A percentile compares a stretch with the other conserved stretches of the same genome.
These are phyloP conservation scores for Tachycineta bicolor DNA, from an alignment of 2,113 vertebrate genomes.

Conservation along the genomic window DNA sequence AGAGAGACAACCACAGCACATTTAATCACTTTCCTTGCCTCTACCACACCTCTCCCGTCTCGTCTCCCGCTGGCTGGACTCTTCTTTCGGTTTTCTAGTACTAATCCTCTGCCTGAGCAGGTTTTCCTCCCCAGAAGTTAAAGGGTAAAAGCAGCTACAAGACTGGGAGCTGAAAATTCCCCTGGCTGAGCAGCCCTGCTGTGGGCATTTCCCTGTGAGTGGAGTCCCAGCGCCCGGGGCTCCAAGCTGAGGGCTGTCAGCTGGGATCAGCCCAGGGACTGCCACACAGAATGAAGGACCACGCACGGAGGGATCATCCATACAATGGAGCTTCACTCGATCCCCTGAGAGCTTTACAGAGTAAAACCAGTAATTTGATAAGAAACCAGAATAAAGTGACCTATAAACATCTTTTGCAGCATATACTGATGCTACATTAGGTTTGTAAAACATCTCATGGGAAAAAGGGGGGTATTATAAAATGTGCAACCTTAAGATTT, in stretches of 20 bases:
- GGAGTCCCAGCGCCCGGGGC: neutral
- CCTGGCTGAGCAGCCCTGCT: neutral
- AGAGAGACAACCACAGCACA: neutral
- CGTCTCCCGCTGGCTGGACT: neutral
- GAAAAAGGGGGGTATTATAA: neutral
- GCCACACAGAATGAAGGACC: rapidly evolving
- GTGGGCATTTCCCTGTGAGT: neutral
- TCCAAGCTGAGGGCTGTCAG: neutral
- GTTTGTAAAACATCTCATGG: neutral
- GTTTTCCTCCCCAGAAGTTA: neutral
- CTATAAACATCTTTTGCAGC: neutral
- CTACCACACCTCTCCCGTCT: neutral
- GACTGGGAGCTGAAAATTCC: neutral
- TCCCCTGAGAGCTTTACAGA: neutral
- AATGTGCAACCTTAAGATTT: neutral
- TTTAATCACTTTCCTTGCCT: neutral
- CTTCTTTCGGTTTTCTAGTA: neutral
- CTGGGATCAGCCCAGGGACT: neutral
- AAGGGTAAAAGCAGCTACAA: neutral
- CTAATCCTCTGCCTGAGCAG: neutral
- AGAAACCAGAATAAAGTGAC: neutral
- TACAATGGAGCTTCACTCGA: neutral
- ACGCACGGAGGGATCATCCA: neutral
- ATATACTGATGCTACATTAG: neutral
- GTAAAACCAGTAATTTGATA: neutral